Conservation (phyloP, 2,888 invertebrate genomes). For the Hololepta plana region DNA sequence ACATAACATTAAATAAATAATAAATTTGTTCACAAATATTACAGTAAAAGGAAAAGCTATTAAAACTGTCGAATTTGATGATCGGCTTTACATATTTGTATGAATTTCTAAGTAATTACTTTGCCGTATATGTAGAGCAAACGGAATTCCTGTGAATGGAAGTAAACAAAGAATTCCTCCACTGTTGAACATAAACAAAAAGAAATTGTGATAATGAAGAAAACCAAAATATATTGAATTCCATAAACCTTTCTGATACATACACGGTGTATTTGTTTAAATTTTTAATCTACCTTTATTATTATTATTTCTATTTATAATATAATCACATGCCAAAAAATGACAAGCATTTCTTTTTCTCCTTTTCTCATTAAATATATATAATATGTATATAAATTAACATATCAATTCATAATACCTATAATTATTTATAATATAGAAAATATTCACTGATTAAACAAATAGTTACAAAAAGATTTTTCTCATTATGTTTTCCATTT, state of each 20-base stretch:
- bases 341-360: slow-evolving; percentile 2
- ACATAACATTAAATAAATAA: too few species aligned
- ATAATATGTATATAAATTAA: slow-evolving; percentile 10
- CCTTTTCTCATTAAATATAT: slow-evolving; percentile 8
- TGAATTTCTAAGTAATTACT: slow-evolving; percentile 3
- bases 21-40: too few species aligned
- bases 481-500: too few species aligned
- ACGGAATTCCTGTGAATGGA: too few species aligned
- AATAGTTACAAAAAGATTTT: slow-evolving; percentile 10
- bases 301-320: neutral
- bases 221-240: slow-evolving; percentile 5
- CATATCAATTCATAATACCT: slow-evolving; percentile 10
- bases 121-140: slow-evolving; percentile 6
- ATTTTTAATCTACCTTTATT: slow-evolving; percentile 1
- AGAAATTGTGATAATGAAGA: too few species aligned
- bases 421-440: slow-evolving; percentile 11
- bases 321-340: slow-evolving; percentile 2
- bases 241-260: slow-evolving; percentile 1
- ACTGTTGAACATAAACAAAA: slow-evolving; percentile 6
- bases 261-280: slow-evolving; percentile 5
- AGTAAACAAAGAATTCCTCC: too few species aligned
- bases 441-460: slow-evolving; percentile 13
- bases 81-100: too few species aligned
- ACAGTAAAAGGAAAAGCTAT: too few species aligned
- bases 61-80: too few species aligned